phyloP scores from a whole-genome alignment of 2,797 vertebrate genomes.

The Cercopithecus diana region DNA sequence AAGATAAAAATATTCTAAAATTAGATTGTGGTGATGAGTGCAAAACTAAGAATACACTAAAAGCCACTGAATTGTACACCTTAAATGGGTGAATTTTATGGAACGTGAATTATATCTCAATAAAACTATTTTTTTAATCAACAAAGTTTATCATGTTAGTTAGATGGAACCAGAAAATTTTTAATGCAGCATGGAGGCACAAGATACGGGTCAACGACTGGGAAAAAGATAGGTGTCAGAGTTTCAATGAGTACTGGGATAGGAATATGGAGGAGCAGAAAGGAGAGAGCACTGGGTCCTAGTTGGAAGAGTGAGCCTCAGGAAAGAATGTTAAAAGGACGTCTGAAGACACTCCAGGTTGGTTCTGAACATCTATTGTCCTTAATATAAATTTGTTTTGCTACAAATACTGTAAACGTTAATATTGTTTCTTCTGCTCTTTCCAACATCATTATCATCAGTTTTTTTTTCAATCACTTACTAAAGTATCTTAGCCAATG shows the following conservation, averaged over 20 bases:
- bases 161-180: neutral
- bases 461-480: constrained; percentile 25
- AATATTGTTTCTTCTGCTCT: neutral
- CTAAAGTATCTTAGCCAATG: constrained; percentile 10
- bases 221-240: neutral
- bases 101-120: constrained; percentile 12
- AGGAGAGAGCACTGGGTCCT: neutral
- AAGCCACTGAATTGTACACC: neutral
- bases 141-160: neutral
- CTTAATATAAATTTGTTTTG: neutral
- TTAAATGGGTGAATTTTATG: constrained; percentile 6
- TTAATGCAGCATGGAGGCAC: neutral
- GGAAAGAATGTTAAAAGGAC: neutral
- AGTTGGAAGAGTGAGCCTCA: neutral
- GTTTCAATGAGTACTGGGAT: neutral
- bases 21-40: neutral
- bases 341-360: neutral
- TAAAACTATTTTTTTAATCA: neutral
- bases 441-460: constrained; percentile 4
- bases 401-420: neutral
- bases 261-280: neutral
- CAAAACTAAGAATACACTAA: neutral
- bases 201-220: neutral
- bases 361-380: neutral
- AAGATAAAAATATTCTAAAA: constrained; percentile 30